phyloP scores from a whole-genome alignment of 2,113 vertebrate species.

The Bombycilla garrulus region DNA sequence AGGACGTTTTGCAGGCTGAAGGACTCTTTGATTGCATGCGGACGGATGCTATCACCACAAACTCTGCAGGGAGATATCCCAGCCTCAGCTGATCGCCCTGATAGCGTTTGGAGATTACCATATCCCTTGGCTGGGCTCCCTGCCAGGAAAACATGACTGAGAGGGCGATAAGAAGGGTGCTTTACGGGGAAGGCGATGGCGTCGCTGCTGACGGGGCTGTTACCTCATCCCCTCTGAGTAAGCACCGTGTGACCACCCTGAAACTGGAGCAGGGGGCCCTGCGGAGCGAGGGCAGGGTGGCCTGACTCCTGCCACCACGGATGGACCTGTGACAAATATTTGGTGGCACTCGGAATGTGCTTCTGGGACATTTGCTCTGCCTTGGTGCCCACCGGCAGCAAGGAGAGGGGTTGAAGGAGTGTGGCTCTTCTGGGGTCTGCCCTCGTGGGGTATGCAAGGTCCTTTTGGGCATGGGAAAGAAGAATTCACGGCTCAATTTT shows the following conservation, averaged over 20 bases:
- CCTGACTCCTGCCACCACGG: not conserved
- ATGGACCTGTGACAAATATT: not conserved
- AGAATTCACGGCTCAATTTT: not conserved
- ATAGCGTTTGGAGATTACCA: not conserved
- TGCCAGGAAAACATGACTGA: slow-evolving; percentile 71
- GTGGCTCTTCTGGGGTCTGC: not conserved
- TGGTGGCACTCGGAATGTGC: not conserved
- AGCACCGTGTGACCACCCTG: not conserved
- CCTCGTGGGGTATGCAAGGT: not conserved
- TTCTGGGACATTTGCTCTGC: not conserved
- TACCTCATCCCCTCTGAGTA: slow-evolving; percentile 32
- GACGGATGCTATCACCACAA: not conserved
- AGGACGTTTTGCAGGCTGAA: not conserved
- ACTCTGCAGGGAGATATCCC: not conserved
- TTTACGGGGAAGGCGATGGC: slow-evolving; percentile 13
- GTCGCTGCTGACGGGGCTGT: not conserved
- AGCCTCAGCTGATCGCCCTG: not conserved
- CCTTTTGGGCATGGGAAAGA: not conserved
- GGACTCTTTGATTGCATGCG: rapidly evolving
- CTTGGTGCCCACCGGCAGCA: not conserved
- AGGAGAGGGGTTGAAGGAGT: not conserved
- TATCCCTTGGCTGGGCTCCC: slow-evolving; percentile 16
- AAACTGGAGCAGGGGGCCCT: not conserved
- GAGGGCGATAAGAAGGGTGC: slow-evolving; percentile 48
- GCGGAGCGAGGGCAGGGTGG: not conserved